Evolutionary conservation across 2,888 invertebrate species (phyloP).

Genomic region (Apodemia zela): DNA sequence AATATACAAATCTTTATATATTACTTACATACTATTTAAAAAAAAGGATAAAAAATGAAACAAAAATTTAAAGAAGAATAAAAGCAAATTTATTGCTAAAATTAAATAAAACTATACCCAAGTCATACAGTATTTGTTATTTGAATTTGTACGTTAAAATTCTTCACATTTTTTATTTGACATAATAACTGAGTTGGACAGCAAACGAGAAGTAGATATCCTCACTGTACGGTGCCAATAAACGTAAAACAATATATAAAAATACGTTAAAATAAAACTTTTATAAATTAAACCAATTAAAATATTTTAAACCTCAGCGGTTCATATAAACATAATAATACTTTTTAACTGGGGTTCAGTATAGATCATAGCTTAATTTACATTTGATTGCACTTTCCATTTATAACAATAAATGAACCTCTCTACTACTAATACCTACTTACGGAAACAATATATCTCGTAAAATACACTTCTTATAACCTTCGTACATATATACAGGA

Average conservation of each 20-base stretch:
- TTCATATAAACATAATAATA: constrained; percentile 79
- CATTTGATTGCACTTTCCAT: constrained; percentile 75
- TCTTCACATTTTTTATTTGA: constrained; percentile 31
- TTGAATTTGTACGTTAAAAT: constrained; percentile 72
- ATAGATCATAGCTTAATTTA: constrained; percentile 69
- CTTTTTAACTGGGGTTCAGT: constrained; percentile 74
- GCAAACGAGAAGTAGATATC: constrained; percentile 9
- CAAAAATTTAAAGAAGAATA: constrained; percentile 63
- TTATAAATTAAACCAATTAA: constrained; percentile 76
- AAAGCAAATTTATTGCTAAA: constrained; percentile 80
- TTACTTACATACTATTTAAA: constrained; percentile 37
- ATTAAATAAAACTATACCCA: constrained; percentile 76
- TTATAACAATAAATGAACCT: constrained; percentile 69
- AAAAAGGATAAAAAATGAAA: constrained; percentile 47
- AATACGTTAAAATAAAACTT: constrained; percentile 71
- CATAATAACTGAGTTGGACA: constrained; percentile 26
- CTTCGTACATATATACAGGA: constrained; percentile 67
- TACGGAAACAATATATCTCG: constrained; percentile 57
- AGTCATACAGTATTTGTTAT: constrained; percentile 66
- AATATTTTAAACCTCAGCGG: constrained; percentile 77
- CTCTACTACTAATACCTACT: constrained; percentile 41
- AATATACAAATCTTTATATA: constrained; percentile 57
- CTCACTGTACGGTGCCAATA: constrained; percentile 40
- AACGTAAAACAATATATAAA: constrained; percentile 69
- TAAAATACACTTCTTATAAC: constrained; percentile 41